A percentile compares a stretch with the other conserved stretches of the same genome.
Evolutionary conservation across 30 jellyfish, hydroid and myxozoan species (phyloP).

Genomic region (Pseudorhiza aurosa): DNA sequence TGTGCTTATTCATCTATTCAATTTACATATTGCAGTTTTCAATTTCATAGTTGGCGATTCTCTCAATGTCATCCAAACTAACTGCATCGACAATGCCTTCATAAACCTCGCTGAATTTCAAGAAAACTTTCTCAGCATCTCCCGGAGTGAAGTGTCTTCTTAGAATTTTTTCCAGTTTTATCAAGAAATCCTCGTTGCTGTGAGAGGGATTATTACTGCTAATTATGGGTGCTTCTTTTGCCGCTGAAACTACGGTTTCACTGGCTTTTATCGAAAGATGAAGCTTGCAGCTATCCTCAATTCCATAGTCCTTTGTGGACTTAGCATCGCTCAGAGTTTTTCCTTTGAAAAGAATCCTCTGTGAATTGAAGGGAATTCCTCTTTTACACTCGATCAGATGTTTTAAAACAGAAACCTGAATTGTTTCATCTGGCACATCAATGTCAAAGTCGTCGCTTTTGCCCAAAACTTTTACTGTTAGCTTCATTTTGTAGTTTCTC

Average conservation of each 20-base stretch:
- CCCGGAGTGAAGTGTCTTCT: slow-evolving; percentile 18
- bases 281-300: slow-evolving; percentile 12
- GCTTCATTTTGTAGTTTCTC: slow-evolving; percentile 26
- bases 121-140: slow-evolving; percentile 22
- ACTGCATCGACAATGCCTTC: slow-evolving; percentile 7
- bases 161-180: background rate
- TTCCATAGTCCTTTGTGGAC: slow-evolving; percentile 25
- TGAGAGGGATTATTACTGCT: background rate
- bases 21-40: background rate
- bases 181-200: background rate
- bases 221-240: background rate
- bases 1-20: no score
- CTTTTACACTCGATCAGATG: background rate
- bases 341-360: slow-evolving; percentile 45
- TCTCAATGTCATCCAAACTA: slow-evolving; percentile 58
- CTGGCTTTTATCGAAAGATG: slow-evolving; percentile 37
- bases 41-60: slow-evolving; percentile 42
- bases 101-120: slow-evolving; percentile 1
- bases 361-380: slow-evolving; percentile 15
- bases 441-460: slow-evolving; percentile 25
- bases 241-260: background rate
- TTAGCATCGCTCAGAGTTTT: slow-evolving; percentile 26
- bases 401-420: background rate
- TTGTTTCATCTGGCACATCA: background rate
- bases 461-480: slow-evolving; percentile 24